Base-by-base conservation (phyloP, 2,888 invertebrate species). In the Nomada ruficornis region DNA sequence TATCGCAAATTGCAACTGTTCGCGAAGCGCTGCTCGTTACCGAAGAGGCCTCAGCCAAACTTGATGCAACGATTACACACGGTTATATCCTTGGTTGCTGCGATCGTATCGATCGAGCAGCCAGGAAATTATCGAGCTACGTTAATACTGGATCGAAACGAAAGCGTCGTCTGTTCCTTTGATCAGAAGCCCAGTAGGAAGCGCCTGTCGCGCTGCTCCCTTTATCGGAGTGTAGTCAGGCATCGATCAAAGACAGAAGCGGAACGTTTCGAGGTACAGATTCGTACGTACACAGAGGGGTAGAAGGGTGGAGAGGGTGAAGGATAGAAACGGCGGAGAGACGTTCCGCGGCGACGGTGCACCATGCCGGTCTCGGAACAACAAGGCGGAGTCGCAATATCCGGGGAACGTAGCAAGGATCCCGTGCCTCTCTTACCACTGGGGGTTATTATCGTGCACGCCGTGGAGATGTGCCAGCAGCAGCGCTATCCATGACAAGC, bases 321-420 rank as follows among this genome's bases (percentile, higher is more conserved):
- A 18, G 2, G 23, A 18, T 11, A 69, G 52, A 26, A 9, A 15
- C 29, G n/a, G 26, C 20, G 64, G 29, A 42, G 36, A 72, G 68
- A 77, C 77, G 73, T 42, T 68, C 55, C 54, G 26, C 71, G 77
- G 70, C 74, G 73, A 13, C 64, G 60, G 57, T 68, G 26, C 73
- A 60, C 29, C 63, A 23, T 72, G 73, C 57, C 50, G 50, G 59
- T 60, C 50, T 62, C 74, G 72, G 80, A 79, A 78, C 72, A 80
- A 84, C 82, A 80, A 85, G 82, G 60, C 87, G 75, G 83, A 87
- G 68, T 83, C 81, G 86, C 87, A 87, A 87, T 87, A 87, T 87
- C 87, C 86, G 86, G 87, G 68, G 64, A 84, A 83, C 76, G 62
- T 81, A 79, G 79, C 77, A 80, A 79, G 80, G 79, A 81, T 80